These are phyloP conservation scores for Eriocheir sinensis DNA, from an alignment of 1,140 invertebrate species.

Conservation along the genomic window DNA sequence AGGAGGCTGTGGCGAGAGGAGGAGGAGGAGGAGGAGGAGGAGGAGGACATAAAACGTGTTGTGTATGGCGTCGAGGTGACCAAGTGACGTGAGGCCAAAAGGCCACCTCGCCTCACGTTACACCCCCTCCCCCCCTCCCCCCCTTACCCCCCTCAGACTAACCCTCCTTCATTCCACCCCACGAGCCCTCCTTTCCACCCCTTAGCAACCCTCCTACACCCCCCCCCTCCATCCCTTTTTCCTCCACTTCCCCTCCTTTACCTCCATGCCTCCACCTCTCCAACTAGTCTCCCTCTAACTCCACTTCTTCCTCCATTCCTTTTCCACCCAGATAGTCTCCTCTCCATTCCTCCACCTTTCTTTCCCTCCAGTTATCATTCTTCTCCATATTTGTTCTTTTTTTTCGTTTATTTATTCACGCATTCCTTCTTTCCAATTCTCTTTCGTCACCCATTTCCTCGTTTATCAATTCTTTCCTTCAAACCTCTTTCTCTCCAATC, in stretches of 20 bases:
- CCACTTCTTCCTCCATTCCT: no score
- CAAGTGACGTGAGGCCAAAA: constrained; percentile 31
- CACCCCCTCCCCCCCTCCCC: not conserved
- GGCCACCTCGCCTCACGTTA: constrained; percentile 50
- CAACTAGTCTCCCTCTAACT: no score
- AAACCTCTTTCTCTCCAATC: no score
- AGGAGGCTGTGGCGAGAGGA: not conserved
- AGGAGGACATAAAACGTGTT: constrained; percentile 59
- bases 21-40: not conserved
- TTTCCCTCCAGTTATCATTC: no score
- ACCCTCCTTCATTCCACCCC: not conserved
- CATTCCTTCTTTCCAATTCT: no score
- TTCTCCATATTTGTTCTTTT: no score
- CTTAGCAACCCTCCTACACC: not conserved
- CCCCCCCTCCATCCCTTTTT: not conserved
- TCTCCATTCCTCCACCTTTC: constrained; percentile 37
- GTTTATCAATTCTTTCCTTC: no score
- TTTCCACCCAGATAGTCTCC: not conserved
- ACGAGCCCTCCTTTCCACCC: no score
- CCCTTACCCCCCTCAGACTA: not conserved
- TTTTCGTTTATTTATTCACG: no score
- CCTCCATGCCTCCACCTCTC: not conserved
- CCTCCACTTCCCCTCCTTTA: not conserved
- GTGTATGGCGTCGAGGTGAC: constrained; percentile 51
- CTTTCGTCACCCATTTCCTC: no score